Conservation (phyloP, 2,888 invertebrate genomes). For the Mythimna albipuncta region DNA sequence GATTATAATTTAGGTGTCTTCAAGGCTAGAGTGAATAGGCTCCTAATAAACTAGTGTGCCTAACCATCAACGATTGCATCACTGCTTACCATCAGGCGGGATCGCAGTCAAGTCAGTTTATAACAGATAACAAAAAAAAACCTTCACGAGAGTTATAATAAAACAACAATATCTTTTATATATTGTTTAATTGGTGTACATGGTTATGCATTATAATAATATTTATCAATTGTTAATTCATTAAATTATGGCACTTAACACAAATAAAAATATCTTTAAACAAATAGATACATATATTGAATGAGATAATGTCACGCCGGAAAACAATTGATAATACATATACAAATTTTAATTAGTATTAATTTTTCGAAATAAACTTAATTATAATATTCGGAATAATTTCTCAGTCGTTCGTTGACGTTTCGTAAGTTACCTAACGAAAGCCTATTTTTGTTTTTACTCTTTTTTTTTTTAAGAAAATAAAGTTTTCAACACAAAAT, state of each 20-base stretch:
- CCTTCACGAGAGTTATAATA: slow-evolving; percentile 52
- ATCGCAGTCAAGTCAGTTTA: too few relatives aligned
- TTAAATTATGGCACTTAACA: slow-evolving; percentile 91
- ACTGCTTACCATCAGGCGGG: too few relatives aligned
- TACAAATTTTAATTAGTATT: slow-evolving; percentile 63
- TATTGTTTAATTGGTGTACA: slow-evolving; percentile 90
- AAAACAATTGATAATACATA: slow-evolving; percentile 67
- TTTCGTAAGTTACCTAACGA: slow-evolving; percentile 79
- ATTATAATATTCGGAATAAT: slow-evolving; percentile 80
- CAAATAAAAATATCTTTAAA: slow-evolving; percentile 83
- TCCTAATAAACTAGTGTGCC: too few relatives aligned
- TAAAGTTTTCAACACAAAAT: slow-evolving; percentile 84
- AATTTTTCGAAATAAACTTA: slow-evolving; percentile 80
- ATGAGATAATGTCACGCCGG: slow-evolving; percentile 82
- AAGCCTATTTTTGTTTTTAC: slow-evolving; percentile 81
- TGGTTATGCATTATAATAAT: slow-evolving; percentile 90
- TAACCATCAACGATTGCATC: too few relatives aligned
- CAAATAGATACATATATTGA: slow-evolving; percentile 82
- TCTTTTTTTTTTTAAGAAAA: slow-evolving; percentile 84
- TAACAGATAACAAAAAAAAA: too few relatives aligned
- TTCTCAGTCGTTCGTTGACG: slow-evolving; percentile 90
- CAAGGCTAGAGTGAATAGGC: too few relatives aligned
- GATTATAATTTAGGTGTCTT: too few relatives aligned
- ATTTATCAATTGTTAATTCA: slow-evolving; percentile 89
- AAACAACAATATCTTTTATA: slow-evolving; percentile 82